Percentiles rank a stretch among this genome's conserved stretches.
phyloP scores from a whole-genome alignment of 2,113 vertebrate genomes.

The Centropristis striata region DNA sequence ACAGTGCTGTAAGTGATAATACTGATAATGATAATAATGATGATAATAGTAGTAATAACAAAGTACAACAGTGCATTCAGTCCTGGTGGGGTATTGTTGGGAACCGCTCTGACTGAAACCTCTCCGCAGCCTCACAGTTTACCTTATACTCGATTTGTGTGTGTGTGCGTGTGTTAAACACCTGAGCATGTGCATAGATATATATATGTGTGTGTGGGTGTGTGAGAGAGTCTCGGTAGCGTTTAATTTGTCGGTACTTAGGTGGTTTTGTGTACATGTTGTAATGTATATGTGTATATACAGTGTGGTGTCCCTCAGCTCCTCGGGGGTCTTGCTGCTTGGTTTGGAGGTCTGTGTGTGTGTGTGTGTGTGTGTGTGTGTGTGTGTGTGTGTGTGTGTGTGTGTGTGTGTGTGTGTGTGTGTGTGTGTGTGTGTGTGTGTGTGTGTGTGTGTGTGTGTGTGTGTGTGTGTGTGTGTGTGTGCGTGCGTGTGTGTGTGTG shows the following conservation, averaged over 20 bases:
- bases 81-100: too few relatives aligned
- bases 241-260: conserved; percentile 24
- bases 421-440: conserved; percentile 2
- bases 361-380: conserved; percentile 21
- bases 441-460: not conserved
- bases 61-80: too few relatives aligned
- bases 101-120: not conserved
- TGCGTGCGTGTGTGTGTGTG: conserved; percentile 12
- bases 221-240: not conserved
- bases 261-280: conserved; percentile 45
- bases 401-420: too few relatives aligned
- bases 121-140: not conserved
- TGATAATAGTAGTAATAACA: too few relatives aligned
- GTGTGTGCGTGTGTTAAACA: not conserved
- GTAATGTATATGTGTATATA: conserved; percentile 41
- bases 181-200: not conserved
- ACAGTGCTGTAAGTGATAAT: too few relatives aligned
- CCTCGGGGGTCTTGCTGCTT: conserved; percentile 47
- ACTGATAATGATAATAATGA: too few relatives aligned
- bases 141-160: not conserved
- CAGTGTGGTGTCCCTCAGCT: conserved; percentile 62
- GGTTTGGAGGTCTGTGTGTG: conserved; percentile 13
- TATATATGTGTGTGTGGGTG: conserved; percentile 7
- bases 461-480: conserved; percentile 28
- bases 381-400: too few relatives aligned